Evolutionary conservation across 2,888 invertebrate species (phyloP).

Genomic region (Dinocampus coccinellae): DNA sequence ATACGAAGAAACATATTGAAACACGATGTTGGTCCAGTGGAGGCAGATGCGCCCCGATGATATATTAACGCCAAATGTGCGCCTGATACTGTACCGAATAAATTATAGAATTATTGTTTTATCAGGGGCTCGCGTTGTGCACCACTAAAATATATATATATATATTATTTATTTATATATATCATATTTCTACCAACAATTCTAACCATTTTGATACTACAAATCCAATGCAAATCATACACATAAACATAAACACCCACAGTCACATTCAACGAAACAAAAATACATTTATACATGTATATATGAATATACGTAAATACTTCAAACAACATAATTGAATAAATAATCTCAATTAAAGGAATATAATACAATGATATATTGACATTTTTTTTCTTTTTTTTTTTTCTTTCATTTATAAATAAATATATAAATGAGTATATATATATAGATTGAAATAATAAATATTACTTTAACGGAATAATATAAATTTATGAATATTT

Average conservation of each 20-base stretch:
- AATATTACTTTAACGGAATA: constrained; percentile 4
- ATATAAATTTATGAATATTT: not conserved
- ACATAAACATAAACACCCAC: constrained; percentile 8
- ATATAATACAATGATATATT: constrained; percentile 6
- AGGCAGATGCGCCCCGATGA: constrained; percentile 69
- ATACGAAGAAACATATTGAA: constrained; percentile 63
- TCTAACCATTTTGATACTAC: constrained; percentile 22
- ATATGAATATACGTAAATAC: not conserved
- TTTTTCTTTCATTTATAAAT: not conserved
- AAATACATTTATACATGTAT: not conserved
- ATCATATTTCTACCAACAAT: constrained; percentile 22
- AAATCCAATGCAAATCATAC: constrained; percentile 13
- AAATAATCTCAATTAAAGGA: constrained; percentile 17
- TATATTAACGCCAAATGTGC: constrained; percentile 69
- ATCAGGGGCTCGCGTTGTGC: constrained; percentile 47
- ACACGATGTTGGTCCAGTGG: constrained; percentile 60
- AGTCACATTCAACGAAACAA: not conserved
- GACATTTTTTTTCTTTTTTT: too few species aligned
- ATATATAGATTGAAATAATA: constrained; percentile 6
- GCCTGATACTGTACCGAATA: constrained; percentile 64
- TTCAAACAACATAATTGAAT: constrained; percentile 12
- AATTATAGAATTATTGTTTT: constrained; percentile 69
- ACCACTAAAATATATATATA: constrained; percentile 24
- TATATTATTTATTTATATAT: constrained; percentile 10
- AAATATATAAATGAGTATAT: too few species aligned